phyloP scores from a whole-genome alignment of 2,888 invertebrate genomes.

The Conops quadrifasciatus region DNA sequence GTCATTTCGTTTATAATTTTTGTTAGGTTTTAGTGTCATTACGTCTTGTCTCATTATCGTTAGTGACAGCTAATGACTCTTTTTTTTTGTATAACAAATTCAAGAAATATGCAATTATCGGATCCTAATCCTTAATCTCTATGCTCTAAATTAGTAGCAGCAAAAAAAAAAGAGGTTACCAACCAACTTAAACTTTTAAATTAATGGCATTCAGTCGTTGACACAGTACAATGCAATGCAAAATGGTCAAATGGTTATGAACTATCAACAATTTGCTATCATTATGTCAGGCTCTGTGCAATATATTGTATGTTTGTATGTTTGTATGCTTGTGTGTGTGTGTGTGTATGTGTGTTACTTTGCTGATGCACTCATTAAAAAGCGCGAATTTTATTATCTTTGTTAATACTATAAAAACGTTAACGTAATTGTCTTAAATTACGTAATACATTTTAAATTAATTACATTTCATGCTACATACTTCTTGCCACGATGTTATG shows the following conservation, averaged over 20 bases:
- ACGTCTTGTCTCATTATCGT: too few relatives aligned
- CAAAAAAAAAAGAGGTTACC: too few relatives aligned
- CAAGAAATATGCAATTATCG: too few relatives aligned
- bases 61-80: neutral
- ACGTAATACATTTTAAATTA: slow-evolving; percentile 2
- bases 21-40: too few relatives aligned
- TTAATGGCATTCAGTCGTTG: too few relatives aligned
- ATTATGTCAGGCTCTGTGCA: too few relatives aligned
- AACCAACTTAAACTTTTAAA: too few relatives aligned
- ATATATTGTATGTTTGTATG: too few relatives aligned
- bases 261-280: neutral
- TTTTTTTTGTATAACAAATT: too few relatives aligned
- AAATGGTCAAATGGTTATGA: neutral
- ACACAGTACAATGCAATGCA: neutral
- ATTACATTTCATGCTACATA: neutral
- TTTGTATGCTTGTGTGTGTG: too few relatives aligned
- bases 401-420: slow-evolving; percentile 6
- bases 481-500: slow-evolving; percentile 3
- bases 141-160: too few relatives aligned
- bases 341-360: neutral
- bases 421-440: neutral
- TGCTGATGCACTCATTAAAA: neutral
- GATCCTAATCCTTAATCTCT: too few relatives aligned
- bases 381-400: slow-evolving; percentile 7
- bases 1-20: neutral